Evolutionary conservation across 2,113 vertebrate genomes (phyloP).

Genomic region (Larimichthys polyactis): DNA sequence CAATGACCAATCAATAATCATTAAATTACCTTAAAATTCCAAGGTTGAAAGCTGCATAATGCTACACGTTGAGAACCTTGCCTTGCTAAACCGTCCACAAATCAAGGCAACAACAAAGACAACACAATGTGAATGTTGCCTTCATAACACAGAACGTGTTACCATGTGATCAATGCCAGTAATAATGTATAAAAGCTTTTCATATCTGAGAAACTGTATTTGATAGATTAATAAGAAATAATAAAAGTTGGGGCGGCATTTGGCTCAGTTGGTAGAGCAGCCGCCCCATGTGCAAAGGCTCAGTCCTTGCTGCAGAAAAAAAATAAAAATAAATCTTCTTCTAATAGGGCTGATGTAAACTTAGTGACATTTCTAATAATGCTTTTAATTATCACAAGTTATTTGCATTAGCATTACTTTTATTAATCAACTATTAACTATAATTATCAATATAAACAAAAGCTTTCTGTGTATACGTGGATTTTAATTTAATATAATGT

Average conservation of each 20-base stretch:
- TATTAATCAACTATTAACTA: neutral
- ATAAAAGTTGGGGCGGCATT: neutral
- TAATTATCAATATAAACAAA: conserved; percentile 24
- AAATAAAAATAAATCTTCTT: too few relatives aligned
- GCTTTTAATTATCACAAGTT: neutral
- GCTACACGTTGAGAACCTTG: neutral
- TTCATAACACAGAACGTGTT: neutral
- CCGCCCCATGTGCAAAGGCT: too few relatives aligned
- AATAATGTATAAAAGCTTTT: neutral
- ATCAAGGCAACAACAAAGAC: neutral
- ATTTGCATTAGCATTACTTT: conserved; percentile 9
- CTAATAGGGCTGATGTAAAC: neutral
- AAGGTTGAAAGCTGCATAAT: neutral
- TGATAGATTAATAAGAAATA: conserved; percentile 17
- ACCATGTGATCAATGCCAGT: neutral
- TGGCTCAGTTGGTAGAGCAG: too few relatives aligned
- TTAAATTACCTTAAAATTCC: neutral
- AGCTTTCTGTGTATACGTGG: conserved; percentile 3
- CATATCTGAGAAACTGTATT: neutral
- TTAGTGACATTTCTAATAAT: neutral
- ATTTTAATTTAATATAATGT: neutral
- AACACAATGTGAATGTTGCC: neutral
- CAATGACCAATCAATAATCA: conserved; percentile 15
- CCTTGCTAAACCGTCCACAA: neutral
- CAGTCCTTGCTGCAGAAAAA: too few relatives aligned